Base-by-base conservation (phyloP, 2,888 invertebrate species). In the Cremastobaeus sp. region DNA sequence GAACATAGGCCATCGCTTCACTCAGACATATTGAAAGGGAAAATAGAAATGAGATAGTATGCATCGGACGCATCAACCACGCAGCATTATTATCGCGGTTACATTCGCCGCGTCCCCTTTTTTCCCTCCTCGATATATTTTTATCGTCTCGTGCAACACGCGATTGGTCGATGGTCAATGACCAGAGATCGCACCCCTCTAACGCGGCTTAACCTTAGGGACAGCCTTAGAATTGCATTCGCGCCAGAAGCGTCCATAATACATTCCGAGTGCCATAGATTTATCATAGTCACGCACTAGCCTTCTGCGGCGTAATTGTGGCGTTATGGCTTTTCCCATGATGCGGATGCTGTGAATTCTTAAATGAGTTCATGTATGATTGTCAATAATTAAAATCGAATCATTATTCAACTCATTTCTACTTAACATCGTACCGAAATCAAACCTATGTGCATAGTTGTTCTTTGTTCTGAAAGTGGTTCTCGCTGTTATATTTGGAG, bases 201-300 rank as follows among this genome's bases (percentile, higher is more conserved):
- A 41, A 34, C 50, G 15, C 50, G 41, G 45, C 59, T 30, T 34
- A 54, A 45, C 52, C 59, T 60, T 48, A 60, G 66, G 66, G 55
- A 68, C 74, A 74, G 74, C 74, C 78, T 69, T 65, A 73, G 79
- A 79, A 82, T 83, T 77, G 82, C 80, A 82, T 82, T 83, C 81
- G 83, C 79, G 82, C 77, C 82, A 82, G 77, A 64, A 80, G 77
- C 72, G 77, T 32, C 17, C 39, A 73, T 81, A 81, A 84, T 84
- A 83, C 83, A 84, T 83, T 80, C 78, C 73, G 66, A 75, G 69
- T 57, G 77, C 78, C 81, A 59, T 81, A 82, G 81, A 86, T 85
- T 85, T 84, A 85, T 85, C 85, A 84, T 81, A 83, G 84, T 85
- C 85, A 83, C 83, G 82, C 82, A 80, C 78, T 82, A 73, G 59